Percentiles rank a stretch among this genome's conserved stretches.
phyloP scores from a whole-genome alignment of 2,888 invertebrate species.

The Trimorus sp. region DNA sequence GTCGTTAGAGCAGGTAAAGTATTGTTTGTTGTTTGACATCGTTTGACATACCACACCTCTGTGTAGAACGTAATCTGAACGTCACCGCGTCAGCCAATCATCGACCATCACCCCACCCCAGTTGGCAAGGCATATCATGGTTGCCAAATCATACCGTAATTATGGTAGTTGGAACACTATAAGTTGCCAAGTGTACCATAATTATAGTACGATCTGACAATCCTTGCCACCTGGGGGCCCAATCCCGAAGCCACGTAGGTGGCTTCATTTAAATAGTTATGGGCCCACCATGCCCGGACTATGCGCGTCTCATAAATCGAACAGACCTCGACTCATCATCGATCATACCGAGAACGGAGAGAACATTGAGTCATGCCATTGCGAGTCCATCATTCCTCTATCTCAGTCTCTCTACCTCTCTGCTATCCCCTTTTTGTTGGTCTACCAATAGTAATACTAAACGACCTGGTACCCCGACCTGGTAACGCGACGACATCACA shows the following conservation, averaged over 20 bases:
- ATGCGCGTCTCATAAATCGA: conserved; percentile 40
- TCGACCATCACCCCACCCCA: conserved; percentile 51
- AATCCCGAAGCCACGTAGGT: too few species aligned
- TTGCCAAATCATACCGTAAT: too few species aligned
- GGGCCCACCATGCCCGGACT: too few species aligned
- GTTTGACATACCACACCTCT: conserved; percentile 41
- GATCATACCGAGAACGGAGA: conserved; percentile 62
- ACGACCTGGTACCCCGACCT: too few species aligned
- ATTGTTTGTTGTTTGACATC: conserved; percentile 73
- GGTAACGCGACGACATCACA: too few species aligned
- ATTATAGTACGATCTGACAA: too few species aligned
- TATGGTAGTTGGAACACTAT: too few species aligned
- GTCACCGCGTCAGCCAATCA: conserved; percentile 48
- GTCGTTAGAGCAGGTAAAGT: conserved; percentile 74
- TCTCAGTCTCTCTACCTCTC: background rate
- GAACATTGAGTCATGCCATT: conserved; percentile 49
- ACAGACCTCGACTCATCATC: conserved; percentile 54
- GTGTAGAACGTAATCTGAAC: conserved; percentile 52
- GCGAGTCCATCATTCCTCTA: conserved; percentile 4
- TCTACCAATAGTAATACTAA: too few species aligned
- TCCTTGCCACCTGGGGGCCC: too few species aligned
- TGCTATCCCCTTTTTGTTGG: conserved; percentile 1
- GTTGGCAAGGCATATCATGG: conserved; percentile 8
- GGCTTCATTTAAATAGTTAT: too few species aligned
- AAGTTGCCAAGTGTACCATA: too few species aligned